Evolutionary conservation across 1,140 invertebrate genomes (phyloP).

Genomic region (Paracyclopina nana): DNA sequence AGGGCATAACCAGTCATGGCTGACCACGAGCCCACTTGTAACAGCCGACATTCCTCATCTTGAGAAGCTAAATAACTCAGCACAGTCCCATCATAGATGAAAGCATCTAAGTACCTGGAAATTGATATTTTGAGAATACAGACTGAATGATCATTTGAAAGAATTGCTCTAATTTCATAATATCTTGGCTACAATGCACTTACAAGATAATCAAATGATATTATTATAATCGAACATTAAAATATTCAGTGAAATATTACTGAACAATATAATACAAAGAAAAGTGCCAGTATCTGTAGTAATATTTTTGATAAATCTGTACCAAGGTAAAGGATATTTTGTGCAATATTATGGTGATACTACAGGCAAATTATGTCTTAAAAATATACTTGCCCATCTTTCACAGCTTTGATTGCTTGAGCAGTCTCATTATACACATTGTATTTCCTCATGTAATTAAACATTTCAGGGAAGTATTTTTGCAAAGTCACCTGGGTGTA

Average conservation of each 20-base stretch:
- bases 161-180: no score
- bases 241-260: no score
- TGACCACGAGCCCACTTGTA: slow-evolving; percentile 84
- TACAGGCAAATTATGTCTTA: no score
- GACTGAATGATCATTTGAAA: no score
- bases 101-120: slow-evolving; percentile 60
- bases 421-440: slow-evolving; percentile 57
- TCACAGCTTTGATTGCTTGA: slow-evolving; percentile 70
- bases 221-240: no score
- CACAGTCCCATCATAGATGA: slow-evolving; percentile 96
- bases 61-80: slow-evolving; percentile 85
- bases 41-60: slow-evolving; percentile 82
- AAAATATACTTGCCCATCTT: slow-evolving; percentile 54
- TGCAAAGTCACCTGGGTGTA: slow-evolving; percentile 84
- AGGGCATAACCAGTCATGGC: slow-evolving; percentile 55
- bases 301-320: no score
- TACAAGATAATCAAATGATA: no score
- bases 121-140: no score
- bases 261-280: background rate
- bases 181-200: no score
- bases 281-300: no score
- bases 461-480: slow-evolving; percentile 67
- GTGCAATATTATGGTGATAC: no score
- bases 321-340: no score
- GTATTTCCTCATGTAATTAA: slow-evolving; percentile 70